Percentiles rank a stretch among this genome's conserved stretches.
Evolutionary conservation across 2,113 vertebrate species (phyloP).

Genomic region (Bubo blakistoni): DNA sequence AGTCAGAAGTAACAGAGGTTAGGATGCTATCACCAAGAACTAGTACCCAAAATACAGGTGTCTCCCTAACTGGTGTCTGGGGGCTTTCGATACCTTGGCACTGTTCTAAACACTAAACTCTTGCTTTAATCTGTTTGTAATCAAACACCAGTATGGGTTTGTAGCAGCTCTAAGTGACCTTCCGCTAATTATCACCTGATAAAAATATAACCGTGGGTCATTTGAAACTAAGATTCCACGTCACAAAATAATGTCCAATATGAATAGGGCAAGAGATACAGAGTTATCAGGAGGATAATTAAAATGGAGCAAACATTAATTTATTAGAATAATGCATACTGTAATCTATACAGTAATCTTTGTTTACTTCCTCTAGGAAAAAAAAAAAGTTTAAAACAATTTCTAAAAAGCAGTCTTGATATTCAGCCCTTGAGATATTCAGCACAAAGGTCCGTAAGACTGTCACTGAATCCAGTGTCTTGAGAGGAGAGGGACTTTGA

Average conservation of each 20-base stretch:
- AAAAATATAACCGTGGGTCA: background rate
- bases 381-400: background rate
- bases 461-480: background rate
- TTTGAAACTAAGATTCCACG: background rate
- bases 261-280: background rate
- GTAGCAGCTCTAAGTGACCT: background rate
- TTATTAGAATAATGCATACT: accelerated
- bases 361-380: background rate
- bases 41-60: constrained; percentile 12
- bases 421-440: background rate
- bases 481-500: too few relatives aligned
- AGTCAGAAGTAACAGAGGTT: constrained; percentile 99
- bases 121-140: background rate
- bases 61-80: background rate
- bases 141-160: background rate
- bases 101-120: background rate
- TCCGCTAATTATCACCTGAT: background rate
- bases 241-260: background rate
- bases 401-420: background rate
- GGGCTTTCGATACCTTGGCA: background rate
- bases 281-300: background rate
- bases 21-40: constrained; percentile 81
- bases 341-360: background rate
- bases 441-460: background rate
- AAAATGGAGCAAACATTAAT: background rate